Percentiles rank a stretch among this genome's conserved stretches.
These are phyloP conservation scores for Trachelus troglodyta DNA, from an alignment of 2,888 invertebrate species.

Conservation along the genomic window DNA sequence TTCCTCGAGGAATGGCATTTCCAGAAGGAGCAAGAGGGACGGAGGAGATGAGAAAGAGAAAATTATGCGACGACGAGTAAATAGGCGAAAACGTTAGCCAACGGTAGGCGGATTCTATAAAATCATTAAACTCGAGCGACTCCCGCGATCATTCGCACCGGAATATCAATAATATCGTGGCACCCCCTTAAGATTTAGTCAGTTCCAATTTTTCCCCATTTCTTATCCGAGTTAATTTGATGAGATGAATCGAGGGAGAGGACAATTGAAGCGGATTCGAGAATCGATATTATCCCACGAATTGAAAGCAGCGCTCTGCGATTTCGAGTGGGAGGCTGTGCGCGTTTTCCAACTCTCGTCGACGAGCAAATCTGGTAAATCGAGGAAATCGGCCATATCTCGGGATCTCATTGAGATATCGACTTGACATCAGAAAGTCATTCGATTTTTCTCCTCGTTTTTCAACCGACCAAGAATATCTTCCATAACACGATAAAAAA, in stretches of 20 bases:
- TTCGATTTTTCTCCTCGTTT: neutral
- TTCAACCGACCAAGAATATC: neutral
- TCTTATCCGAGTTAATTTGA: neutral
- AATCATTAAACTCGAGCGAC: neutral
- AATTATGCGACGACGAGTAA: neutral
- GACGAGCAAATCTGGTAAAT: neutral
- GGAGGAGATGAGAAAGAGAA: neutral
- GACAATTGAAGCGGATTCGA: neutral
- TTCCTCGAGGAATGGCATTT: no score
- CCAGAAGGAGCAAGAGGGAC: neutral
- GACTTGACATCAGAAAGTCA: neutral
- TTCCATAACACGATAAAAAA: neutral
- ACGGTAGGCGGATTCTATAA: neutral
- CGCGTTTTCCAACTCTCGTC: neutral
- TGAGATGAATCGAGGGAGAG: neutral
- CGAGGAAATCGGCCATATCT: neutral
- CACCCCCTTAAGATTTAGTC: neutral
- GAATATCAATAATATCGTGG: neutral
- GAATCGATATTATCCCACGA: neutral
- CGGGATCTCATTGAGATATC: neutral
- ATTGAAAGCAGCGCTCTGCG: neutral
- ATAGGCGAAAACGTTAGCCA: constrained; percentile 8
- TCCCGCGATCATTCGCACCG: neutral
- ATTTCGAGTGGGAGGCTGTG: neutral
- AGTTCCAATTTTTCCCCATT: neutral